Evolutionary conservation across 2,113 vertebrate genomes (phyloP), one percentile per base, ranked within the genome.

Genomic region (Vimba vimba): DNA sequence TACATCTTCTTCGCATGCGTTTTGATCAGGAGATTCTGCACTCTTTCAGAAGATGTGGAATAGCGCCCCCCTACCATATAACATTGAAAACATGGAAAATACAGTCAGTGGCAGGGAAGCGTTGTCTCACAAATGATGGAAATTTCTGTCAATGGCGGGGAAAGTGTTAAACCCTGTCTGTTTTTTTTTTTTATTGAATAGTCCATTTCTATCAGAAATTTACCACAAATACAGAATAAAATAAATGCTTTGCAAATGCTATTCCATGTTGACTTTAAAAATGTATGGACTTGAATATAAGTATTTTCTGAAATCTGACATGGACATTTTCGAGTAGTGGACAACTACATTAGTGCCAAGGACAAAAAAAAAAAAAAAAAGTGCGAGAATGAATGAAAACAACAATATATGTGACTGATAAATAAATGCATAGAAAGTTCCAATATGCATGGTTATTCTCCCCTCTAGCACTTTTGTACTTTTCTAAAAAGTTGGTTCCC

Each of bases 301-400:
- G 88, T 55, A 77, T 13, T n/a, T 77, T 55, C 89, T 89, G 84
- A 76, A 50, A 85, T 77, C 86, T 88, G 87, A 87, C 89, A 88
- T 84, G 74, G 43, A 23, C 19, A 68, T 81, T 36, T 50, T 78
- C 71, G 69, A 80, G 25, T 23, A 55, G 78, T 73, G 74, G 66
- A 89, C 33, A 86, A 62, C 75, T 86, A 83, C 10, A 60, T 59
- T 78, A 79, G 66, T 91, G 86, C 90, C 88, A 90, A 33, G 64
- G 50, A 85, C 23, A 66, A 27, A 7, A 64, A 75, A 39, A 45
- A 64, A 75, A 39, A 45, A 80, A 30, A 27, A 80, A 30, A 23
- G 47, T 57, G 47, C 17, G 25, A 59, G 23, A 52, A 15, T 4
- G 43, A 50, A 45, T 33, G 57, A 80, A 79, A 73, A 59, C 30